A percentile compares a stretch with the other conserved stretches of the same genome.
phyloP scores from a whole-genome alignment of 2,888 invertebrate genomes.

The Pinctada fucata region DNA sequence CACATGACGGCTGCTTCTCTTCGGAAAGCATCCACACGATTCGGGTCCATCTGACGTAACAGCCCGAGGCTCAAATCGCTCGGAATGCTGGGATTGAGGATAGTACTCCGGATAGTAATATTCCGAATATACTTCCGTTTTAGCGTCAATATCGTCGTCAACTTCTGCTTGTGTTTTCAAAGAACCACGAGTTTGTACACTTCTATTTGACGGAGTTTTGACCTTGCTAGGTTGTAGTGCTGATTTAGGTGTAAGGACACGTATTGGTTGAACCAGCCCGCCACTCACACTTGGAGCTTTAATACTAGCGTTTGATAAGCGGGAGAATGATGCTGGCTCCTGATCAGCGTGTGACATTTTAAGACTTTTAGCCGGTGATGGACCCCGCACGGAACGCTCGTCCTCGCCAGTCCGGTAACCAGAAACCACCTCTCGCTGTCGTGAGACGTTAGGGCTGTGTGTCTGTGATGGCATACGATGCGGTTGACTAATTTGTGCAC shows the following conservation, averaged over 20 bases:
- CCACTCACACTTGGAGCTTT: background rate
- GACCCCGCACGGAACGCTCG: background rate
- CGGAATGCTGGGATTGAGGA: background rate
- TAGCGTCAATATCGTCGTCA: constrained; percentile 26
- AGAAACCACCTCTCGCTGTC: background rate
- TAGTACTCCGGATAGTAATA: constrained; percentile 24
- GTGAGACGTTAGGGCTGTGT: background rate
- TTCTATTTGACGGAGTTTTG: background rate
- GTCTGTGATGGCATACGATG: background rate
- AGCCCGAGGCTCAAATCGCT: constrained; percentile 21
- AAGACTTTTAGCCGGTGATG: background rate
- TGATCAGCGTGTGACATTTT: background rate
- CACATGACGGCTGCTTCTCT: constrained; percentile 54
- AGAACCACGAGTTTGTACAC: background rate
- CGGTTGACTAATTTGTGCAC: too few species aligned
- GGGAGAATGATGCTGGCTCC: background rate
- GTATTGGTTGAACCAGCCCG: background rate
- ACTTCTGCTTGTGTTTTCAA: constrained; percentile 6
- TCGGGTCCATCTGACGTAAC: constrained; percentile 37
- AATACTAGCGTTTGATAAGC: background rate
- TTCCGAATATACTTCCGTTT: constrained; percentile 7
- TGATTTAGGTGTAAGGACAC: background rate
- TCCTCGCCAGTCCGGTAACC: background rate
- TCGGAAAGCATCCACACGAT: constrained; percentile 60
- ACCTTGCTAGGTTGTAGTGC: background rate